phyloP scores from a whole-genome alignment of 2,797 vertebrate species.

The Otolemur crassicaudatus region DNA sequence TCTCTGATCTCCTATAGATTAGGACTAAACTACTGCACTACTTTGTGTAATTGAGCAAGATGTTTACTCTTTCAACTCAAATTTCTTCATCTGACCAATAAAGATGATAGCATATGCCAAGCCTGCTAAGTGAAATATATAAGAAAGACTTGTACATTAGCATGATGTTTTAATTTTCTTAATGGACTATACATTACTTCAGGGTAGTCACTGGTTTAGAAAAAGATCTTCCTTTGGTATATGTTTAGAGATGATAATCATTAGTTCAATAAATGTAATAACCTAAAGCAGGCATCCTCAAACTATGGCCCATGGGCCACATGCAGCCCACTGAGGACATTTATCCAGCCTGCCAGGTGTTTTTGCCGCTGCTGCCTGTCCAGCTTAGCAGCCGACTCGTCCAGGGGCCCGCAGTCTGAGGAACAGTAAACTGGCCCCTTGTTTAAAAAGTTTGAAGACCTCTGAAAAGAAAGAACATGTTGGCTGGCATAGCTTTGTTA shows the following conservation, averaged over 20 bases:
- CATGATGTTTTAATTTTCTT: constrained; percentile 61
- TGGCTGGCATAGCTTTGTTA: background rate
- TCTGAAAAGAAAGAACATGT: background rate
- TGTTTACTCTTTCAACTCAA: constrained; percentile 32
- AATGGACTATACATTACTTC: constrained; percentile 14
- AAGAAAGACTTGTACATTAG: background rate
- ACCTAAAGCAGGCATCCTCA: too few species aligned
- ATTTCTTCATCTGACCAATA: constrained; percentile 37
- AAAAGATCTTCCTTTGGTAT: background rate
- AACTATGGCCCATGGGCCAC: too few species aligned
- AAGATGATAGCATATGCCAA: constrained; percentile 29
- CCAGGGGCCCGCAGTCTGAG: too few species aligned
- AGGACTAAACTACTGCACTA: background rate
- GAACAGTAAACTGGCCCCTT: too few species aligned
- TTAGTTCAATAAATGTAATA: constrained; percentile 46
- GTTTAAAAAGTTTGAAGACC: too few species aligned
- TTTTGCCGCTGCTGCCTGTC: too few species aligned
- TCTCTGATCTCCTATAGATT: background rate
- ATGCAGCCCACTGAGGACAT: too few species aligned
- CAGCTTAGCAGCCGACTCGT: too few species aligned
- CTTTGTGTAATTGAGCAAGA: constrained; percentile 41
- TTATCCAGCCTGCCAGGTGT: too few species aligned
- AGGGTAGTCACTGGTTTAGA: background rate
- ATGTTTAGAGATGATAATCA: background rate
- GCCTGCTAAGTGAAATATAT: background rate